Conservation (phyloP, 2,888 invertebrate species). For the Heteromyza rotundicornis region DNA sequence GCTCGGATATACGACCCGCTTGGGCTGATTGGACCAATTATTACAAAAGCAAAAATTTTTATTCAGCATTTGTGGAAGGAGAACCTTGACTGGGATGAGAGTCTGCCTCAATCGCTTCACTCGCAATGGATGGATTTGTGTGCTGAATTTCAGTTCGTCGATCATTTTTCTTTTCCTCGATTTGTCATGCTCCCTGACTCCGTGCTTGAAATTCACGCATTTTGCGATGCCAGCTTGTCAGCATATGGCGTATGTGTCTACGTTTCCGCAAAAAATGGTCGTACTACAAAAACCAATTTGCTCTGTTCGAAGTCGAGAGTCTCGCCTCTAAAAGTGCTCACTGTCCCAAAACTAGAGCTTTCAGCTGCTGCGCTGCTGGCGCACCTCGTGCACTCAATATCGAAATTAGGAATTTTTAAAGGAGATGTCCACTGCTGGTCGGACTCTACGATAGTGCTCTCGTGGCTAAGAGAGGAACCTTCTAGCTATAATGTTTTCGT, state of each 20-base stretch:
- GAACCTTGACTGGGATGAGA: slow-evolving; percentile 29
- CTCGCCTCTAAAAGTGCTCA: slow-evolving; percentile 21
- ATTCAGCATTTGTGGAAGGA: slow-evolving; percentile 30
- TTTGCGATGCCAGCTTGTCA: slow-evolving; percentile 23
- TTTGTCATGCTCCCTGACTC: slow-evolving; percentile 6
- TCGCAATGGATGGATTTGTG: slow-evolving; percentile 11
- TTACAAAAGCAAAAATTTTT: slow-evolving; percentile 30
- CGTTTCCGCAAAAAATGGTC: neutral
- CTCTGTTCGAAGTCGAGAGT: slow-evolving; percentile 22
- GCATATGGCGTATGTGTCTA: slow-evolving; percentile 27
- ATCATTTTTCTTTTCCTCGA: slow-evolving; percentile 18
- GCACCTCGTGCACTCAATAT: slow-evolving; percentile 10
- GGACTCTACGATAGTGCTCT: slow-evolving; percentile 22
- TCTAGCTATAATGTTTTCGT: slow-evolving; percentile 4
- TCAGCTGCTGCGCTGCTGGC: slow-evolving; percentile 20
- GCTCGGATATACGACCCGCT: slow-evolving; percentile 33
- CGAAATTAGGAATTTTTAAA: neutral
- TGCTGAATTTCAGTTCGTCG: slow-evolving; percentile 9
- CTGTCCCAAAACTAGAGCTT: slow-evolving; percentile 23
- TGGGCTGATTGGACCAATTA: slow-evolving; percentile 69
- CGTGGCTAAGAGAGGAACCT: slow-evolving; percentile 15
- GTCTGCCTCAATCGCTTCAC: slow-evolving; percentile 20
- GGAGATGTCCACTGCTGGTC: slow-evolving; percentile 18
- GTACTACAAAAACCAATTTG: slow-evolving; percentile 1
- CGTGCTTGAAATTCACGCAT: slow-evolving; percentile 22